A percentile compares a stretch with the other conserved stretches of the same genome.
These are phyloP conservation scores for Lerista edwardsae DNA, from an alignment of 2,797 vertebrate genomes.

Conservation along the genomic window DNA sequence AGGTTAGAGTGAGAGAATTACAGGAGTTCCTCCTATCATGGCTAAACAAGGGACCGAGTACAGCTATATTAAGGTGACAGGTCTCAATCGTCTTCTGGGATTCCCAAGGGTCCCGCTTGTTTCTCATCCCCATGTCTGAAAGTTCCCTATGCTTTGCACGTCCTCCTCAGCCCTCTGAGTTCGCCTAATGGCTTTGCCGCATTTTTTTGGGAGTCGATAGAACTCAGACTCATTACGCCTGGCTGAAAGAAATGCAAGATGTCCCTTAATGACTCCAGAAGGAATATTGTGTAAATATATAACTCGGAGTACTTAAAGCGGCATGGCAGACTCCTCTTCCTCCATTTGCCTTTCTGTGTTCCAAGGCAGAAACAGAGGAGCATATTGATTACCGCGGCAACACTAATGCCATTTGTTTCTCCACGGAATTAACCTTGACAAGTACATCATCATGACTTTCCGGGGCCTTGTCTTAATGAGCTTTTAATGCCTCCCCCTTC, in stretches of 20 bases:
- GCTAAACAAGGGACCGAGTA: no score
- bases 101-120: no score
- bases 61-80: no score
- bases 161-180: background rate
- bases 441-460: constrained; percentile 23
- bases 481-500: constrained; percentile 16
- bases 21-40: no score
- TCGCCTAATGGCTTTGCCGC: background rate
- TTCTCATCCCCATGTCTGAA: no score
- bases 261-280: background rate
- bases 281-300: background rate
- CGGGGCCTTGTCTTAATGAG: constrained; percentile 51
- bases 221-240: constrained; percentile 46
- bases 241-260: background rate
- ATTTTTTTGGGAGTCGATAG: background rate
- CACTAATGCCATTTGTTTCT: background rate
- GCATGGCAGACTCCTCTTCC: background rate
- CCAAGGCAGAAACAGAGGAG: constrained; percentile 1
- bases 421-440: constrained; percentile 48
- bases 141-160: fast-evolving
- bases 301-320: background rate
- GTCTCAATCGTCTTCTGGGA: no score
- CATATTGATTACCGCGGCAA: constrained; percentile 46
- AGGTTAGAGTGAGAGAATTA: no score
- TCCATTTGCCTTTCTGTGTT: constrained; percentile 36